Base-by-base conservation (phyloP, 2,113 vertebrate genomes). In the Megaleporinus macrocephalus region DNA sequence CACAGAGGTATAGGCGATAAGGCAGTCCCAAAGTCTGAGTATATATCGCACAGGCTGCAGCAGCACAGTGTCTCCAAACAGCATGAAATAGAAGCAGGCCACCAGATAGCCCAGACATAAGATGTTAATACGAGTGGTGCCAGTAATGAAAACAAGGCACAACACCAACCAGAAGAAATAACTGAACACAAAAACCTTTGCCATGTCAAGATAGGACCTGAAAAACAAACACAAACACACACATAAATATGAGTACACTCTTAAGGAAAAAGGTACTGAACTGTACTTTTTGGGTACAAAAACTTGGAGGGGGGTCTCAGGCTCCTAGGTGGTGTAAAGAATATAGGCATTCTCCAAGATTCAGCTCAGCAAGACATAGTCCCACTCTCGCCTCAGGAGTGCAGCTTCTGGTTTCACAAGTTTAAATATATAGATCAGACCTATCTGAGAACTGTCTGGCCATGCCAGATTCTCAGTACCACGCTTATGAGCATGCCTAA, bases 101-200 rank as follows among this genome's bases (percentile, higher is more conserved):
- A 92, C 82, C 87, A 95, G 89, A 89, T 94, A 94, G 22, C 94
- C 91, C 27, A 94, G 78, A 27, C 94, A 94, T 73, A 93, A 89
- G 83, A 95, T 85, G 69, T 87, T 94, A 80, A 95, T 92, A 24
- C 91, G 81, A 0, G 91, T 93, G 0, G 90, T 95, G 59, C 94
- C 94, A 0, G 88, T 94, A 87, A 95, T 93, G 85, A 96, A 96
- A 83, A 95, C 92, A 68, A 95, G 91, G 55, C 95, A 94, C 22
- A 96, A 90, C 78, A 93, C 93, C 86, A 94, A 88, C 94, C 95
- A 95, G 90, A 96, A 95, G 85, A 93, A 93, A 73, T 92, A 94
- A 79, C 84, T 89, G 88, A 94, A 96, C 6, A 93, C 85, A 81
- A 94, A 91, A 29, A 93, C 91, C 82, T 95, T 94, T 13, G 83